A percentile compares a stretch with the other conserved stretches of the same genome.
phyloP scores from a whole-genome alignment of 92 coral and sea anemone species.

The Porites cylindrica region DNA sequence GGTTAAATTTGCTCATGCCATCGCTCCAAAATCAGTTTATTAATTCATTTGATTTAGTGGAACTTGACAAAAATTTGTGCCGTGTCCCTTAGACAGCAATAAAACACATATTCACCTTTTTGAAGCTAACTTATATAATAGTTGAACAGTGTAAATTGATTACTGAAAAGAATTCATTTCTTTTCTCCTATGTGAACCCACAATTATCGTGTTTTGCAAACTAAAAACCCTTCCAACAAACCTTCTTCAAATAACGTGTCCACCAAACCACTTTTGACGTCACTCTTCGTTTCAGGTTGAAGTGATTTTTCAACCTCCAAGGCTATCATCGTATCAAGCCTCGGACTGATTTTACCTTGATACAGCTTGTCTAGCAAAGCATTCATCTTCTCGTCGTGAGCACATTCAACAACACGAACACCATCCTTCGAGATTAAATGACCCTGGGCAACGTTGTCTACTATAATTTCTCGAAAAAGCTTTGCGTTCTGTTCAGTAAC shows the following conservation, averaged over 20 bases:
- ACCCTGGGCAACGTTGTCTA: neutral
- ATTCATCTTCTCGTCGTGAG: neutral
- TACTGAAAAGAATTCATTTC: too few relatives aligned
- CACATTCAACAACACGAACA: neutral
- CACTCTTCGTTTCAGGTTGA: neutral
- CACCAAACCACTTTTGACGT: neutral
- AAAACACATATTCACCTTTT: too few relatives aligned
- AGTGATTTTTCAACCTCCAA: neutral
- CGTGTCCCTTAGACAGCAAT: too few relatives aligned
- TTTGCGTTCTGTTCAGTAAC: slow-evolving; percentile 45
- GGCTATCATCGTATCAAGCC: slow-evolving; percentile 25
- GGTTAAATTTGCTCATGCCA: too few relatives aligned
- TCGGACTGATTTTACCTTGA: slow-evolving; percentile 1
- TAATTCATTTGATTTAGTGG: too few relatives aligned
- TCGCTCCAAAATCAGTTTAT: too few relatives aligned
- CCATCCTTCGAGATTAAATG: neutral
- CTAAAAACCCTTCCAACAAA: neutral
- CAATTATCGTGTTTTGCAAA: too few relatives aligned
- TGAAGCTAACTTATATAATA: too few relatives aligned
- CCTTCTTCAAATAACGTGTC: neutral
- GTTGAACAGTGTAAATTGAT: too few relatives aligned
- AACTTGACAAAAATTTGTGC: too few relatives aligned
- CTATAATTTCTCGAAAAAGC: neutral
- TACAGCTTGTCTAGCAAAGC: neutral
- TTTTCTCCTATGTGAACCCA: too few relatives aligned